Evolutionary conservation across 2,797 vertebrate genomes (phyloP).

Genomic region (Sebastes steindachneri): DNA sequence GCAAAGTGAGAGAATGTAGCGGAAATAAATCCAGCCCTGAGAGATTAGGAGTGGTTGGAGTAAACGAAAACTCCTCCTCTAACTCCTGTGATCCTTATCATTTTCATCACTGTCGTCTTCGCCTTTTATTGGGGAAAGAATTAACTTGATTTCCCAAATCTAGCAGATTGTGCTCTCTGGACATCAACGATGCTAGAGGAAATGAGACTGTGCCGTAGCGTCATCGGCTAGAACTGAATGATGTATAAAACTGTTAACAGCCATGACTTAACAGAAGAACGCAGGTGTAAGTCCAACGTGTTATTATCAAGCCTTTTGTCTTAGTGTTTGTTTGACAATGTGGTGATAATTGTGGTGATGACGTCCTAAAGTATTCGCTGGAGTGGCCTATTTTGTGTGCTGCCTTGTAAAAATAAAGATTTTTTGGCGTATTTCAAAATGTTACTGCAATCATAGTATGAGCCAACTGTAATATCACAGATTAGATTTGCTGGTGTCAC

Average conservation of each 20-base stretch:
- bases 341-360: slow-evolving; percentile 13
- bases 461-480: not conserved
- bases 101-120: not conserved
- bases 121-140: not conserved
- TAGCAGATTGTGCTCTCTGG: not conserved
- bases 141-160: not conserved
- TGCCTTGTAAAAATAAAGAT: not conserved
- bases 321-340: slow-evolving; percentile 24
- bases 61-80: not conserved
- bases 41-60: not conserved
- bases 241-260: not conserved
- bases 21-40: not conserved
- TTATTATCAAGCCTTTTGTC: slow-evolving; percentile 21
- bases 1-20: not conserved
- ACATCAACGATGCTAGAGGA: not conserved
- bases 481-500: not conserved
- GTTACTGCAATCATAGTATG: not conserved
- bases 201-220: not conserved
- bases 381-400: slow-evolving; percentile 16
- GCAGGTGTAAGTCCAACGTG: not conserved
- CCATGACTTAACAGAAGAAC: not conserved
- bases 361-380: slow-evolving; percentile 13
- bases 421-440: slow-evolving; percentile 7
- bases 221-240: not conserved
- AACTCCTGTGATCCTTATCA: not conserved